These are phyloP conservation scores for Caenorhabditis uteleia DNA, from an alignment of 2,888 invertebrate genomes.

Conservation along the genomic window DNA sequence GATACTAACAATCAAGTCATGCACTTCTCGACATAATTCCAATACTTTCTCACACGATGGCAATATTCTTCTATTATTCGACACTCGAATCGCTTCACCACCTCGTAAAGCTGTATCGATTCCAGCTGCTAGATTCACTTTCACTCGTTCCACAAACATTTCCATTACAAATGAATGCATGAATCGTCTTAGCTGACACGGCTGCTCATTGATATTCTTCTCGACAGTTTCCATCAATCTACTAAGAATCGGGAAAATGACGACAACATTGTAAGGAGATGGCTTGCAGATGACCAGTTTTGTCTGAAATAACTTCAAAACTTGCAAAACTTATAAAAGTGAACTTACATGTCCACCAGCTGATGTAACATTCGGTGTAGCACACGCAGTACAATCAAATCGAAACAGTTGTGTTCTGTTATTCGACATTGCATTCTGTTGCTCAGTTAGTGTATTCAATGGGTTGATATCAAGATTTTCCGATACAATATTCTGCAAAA, in stretches of 20 bases:
- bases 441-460: conserved; percentile 39
- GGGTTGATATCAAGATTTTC: conserved; percentile 63
- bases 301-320: conserved; percentile 48
- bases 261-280: conserved; percentile 74
- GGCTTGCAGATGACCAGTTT: conserved; percentile 75
- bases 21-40: conserved; percentile 61
- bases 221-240: conserved; percentile 86
- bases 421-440: conserved; percentile 20
- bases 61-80: conserved; percentile 48
- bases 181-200: conserved; percentile 73
- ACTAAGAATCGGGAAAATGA: conserved; percentile 83
- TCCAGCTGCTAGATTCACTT: conserved; percentile 51
- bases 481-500: conserved; percentile 47
- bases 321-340: neutral
- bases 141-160: conserved; percentile 77
- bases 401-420: conserved; percentile 50
- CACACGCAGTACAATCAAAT: conserved; percentile 60
- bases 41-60: conserved; percentile 56
- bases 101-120: conserved; percentile 48
- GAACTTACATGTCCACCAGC: conserved; percentile 29
- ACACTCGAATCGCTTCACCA: conserved; percentile 38
- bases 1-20: conserved; percentile 64
- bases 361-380: conserved; percentile 31
- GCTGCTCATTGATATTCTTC: conserved; percentile 48
- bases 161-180: conserved; percentile 86